These are phyloP conservation scores for Labeo rohita DNA, from an alignment of 2,113 vertebrate species.

Conservation along the genomic window DNA sequence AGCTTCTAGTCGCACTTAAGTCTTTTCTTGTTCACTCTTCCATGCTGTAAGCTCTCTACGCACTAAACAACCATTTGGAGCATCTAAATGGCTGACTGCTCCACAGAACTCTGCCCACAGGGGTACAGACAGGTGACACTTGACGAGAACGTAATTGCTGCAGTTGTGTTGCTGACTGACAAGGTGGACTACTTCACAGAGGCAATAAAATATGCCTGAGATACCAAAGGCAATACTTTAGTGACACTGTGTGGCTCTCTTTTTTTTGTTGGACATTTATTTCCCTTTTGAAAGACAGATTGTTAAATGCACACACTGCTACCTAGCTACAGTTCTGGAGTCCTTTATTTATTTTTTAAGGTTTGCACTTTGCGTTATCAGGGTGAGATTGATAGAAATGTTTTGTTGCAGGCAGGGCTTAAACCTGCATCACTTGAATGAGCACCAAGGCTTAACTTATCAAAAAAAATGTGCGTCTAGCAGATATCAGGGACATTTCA, in stretches of 20 bases:
- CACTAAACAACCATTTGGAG: slow-evolving; percentile 78
- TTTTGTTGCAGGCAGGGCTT: neutral
- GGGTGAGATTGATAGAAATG: neutral
- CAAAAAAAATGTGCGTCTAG: neutral
- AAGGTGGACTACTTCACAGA: slow-evolving; percentile 75
- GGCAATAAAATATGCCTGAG: slow-evolving; percentile 73
- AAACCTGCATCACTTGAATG: neutral
- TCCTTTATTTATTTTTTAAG: neutral
- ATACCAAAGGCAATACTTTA: slow-evolving; percentile 58
- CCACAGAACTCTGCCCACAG: slow-evolving; percentile 74
- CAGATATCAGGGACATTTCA: too few relatives aligned
- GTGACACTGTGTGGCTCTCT: slow-evolving; percentile 55
- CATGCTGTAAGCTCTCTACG: slow-evolving; percentile 64
- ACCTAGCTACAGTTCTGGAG: neutral
- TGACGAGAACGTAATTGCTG: slow-evolving; percentile 83
- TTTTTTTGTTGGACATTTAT: slow-evolving; percentile 50
- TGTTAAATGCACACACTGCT: neutral
- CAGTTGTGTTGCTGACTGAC: slow-evolving; percentile 71
- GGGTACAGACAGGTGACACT: slow-evolving; percentile 76
- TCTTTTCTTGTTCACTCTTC: slow-evolving; percentile 72
- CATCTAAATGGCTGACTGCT: slow-evolving; percentile 77
- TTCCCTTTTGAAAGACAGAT: slow-evolving; percentile 46
- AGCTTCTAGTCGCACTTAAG: slow-evolving; percentile 67
- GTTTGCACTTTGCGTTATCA: neutral
- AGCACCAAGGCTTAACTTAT: neutral